These are phyloP conservation scores for Galeopsomyia nigrocyanea DNA, from an alignment of 2,888 invertebrate genomes.

Conservation along the genomic window DNA sequence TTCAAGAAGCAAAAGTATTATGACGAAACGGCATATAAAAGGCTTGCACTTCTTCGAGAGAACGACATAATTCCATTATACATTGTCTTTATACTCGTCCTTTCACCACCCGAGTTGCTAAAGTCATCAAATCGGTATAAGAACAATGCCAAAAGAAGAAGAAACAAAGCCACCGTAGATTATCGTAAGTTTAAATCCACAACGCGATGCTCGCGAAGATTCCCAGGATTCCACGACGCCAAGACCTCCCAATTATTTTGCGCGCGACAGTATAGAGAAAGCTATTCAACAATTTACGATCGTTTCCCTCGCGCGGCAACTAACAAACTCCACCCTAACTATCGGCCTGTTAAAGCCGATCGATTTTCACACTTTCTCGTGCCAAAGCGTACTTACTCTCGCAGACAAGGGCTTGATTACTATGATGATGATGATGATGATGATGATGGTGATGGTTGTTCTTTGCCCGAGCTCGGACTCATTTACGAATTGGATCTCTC, in stretches of 20 bases:
- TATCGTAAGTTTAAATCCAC: no score
- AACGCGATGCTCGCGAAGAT: not conserved
- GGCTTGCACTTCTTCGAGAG: not conserved
- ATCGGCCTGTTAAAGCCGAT: conserved; percentile 17
- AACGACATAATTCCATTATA: conserved; percentile 16
- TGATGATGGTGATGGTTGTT: not conserved
- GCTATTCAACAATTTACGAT: conserved; percentile 28
- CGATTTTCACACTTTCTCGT: conserved; percentile 51
- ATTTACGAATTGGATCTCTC: not conserved
- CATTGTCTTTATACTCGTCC: not conserved
- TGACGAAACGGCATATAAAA: conserved; percentile 25
- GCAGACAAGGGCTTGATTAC: conserved; percentile 12
- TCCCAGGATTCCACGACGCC: conserved; percentile 14
- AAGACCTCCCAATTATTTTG: conserved; percentile 18
- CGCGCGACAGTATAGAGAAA: conserved; percentile 20
- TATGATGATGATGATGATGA: not conserved
- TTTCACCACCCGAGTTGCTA: conserved; percentile 19
- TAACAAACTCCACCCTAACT: conserved; percentile 12
- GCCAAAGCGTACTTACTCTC: not conserved
- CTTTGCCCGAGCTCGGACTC: not conserved
- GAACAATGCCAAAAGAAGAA: no score
- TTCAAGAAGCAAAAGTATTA: not conserved
- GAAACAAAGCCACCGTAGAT: no score
- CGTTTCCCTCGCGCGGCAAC: conserved; percentile 3
- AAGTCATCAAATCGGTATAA: no score